Conservation (phyloP, 2,888 invertebrate species). For the Encarsia formosa region DNA sequence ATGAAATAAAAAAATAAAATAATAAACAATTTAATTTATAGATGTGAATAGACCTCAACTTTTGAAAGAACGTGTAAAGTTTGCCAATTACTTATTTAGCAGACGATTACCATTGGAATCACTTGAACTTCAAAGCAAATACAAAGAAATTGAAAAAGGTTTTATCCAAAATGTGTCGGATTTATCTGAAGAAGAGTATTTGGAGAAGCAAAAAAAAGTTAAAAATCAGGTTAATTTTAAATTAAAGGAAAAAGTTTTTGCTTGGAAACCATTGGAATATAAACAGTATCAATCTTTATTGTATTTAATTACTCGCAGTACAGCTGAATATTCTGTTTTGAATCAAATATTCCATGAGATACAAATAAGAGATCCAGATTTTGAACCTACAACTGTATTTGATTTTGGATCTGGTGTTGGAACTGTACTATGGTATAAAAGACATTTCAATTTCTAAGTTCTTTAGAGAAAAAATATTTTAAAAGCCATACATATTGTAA, state of each 20-base stretch:
- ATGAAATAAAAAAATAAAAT: too few species aligned
- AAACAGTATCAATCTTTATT: constrained; percentile 62
- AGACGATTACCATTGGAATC: constrained; percentile 66
- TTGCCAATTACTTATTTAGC: constrained; percentile 60
- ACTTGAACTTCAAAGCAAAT: constrained; percentile 53
- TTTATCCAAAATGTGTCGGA: constrained; percentile 38
- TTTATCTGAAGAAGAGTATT: constrained; percentile 45
- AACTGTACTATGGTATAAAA: constrained; percentile 68
- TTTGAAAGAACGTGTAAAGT: constrained; percentile 54
- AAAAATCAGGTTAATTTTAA: constrained; percentile 56
- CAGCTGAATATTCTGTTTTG: constrained; percentile 73
- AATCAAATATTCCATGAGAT: constrained; percentile 73
- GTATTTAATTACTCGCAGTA: constrained; percentile 68
- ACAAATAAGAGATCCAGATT: constrained; percentile 59
- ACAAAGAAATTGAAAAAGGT: constrained; percentile 29
- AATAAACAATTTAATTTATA: constrained; percentile 10
- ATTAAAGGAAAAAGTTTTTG: constrained; percentile 62
- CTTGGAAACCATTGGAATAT: constrained; percentile 73
- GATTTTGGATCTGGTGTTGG: constrained; percentile 93
- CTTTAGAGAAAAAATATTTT: background rate
- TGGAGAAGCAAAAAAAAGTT: constrained; percentile 52
- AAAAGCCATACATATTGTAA: too few species aligned
- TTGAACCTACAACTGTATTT: constrained; percentile 72
- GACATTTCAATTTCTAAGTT: constrained; percentile 3
- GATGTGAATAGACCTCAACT: constrained; percentile 52